Base-by-base conservation (phyloP, 2,888 invertebrate genomes). In the Alitta virens region DNA sequence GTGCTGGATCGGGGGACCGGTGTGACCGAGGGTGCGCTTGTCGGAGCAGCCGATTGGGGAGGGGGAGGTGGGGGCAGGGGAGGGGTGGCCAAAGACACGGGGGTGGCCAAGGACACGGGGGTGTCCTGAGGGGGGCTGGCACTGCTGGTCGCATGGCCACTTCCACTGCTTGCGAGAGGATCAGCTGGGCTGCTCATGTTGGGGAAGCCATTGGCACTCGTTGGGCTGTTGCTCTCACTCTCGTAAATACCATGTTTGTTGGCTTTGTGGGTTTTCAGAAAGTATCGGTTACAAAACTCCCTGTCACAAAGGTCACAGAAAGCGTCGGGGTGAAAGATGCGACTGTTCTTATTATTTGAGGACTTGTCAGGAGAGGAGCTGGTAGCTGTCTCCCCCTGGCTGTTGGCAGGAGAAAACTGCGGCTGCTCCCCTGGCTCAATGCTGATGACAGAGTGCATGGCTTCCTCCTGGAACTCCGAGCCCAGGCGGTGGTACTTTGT, bases 261-360 rank as follows among this genome's bases (percentile, higher is more conserved):
- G 38, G 96, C 94, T 82, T 94, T 94, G 85, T 98, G 97, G 63
- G 97, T 97, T 83, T 97, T 96, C 26, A 98, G 86, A 83, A 96
- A 97, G 84, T 97, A 96, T 81, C 96, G 96, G 85, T 97, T 96
- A 85, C 97, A 97, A 83, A 98, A 98, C 84, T 97, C 97, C 81
- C 96, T 94, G 85, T 96, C 94, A 86, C 98, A 98, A 64, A 96
- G 87, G 79, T 95, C 94, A 83, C 98, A 98, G 83, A 93, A 97
- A 21, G 96, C 95, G 83, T 97, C 97, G 1, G 92, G 94, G 83
- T 97, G 96, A 82, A 96, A 96, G 75, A 96, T 95, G 52, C 75
- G 56, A 26, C 60, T 53, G 46, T 46, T 50, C 57, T 27, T 51
- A 21, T 54, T 56, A n/a, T 56, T 27, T 27, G 49, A 49, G 21